phyloP scores from a whole-genome alignment of 1,140 invertebrate species.

The Lepidotrigona ventralis region DNA sequence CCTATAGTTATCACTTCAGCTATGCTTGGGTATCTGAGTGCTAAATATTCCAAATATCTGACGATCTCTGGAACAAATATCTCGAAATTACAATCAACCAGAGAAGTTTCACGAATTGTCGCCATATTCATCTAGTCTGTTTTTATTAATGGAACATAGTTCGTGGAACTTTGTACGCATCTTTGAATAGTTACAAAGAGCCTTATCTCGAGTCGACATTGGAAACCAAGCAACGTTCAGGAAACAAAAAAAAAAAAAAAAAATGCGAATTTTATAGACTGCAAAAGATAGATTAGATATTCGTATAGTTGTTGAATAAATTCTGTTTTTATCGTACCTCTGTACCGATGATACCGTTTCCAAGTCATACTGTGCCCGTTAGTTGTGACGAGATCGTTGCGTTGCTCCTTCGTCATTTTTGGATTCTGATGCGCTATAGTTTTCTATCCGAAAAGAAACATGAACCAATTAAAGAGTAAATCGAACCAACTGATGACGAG shows the following conservation, averaged over 20 bases:
- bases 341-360: slow-evolving; percentile 87
- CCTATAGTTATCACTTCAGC: slow-evolving; percentile 87
- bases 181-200: too few species aligned
- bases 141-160: too few species aligned
- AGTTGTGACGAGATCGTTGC: slow-evolving; percentile 79
- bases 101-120: too few species aligned
- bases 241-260: too few species aligned
- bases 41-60: slow-evolving; percentile 88
- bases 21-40: slow-evolving; percentile 85
- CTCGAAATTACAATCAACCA: too few species aligned
- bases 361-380: slow-evolving; percentile 89
- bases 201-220: too few species aligned
- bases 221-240: too few species aligned
- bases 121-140: too few species aligned
- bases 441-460: slow-evolving; percentile 77
- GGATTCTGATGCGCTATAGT: slow-evolving; percentile 85
- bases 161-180: too few species aligned
- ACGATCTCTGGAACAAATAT: slow-evolving; percentile 82
- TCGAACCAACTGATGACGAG: not conserved
- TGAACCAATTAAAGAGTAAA: not conserved
- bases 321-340: slow-evolving; percentile 69
- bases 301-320: not conserved
- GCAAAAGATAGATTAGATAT: too few species aligned
- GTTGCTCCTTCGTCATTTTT: slow-evolving; percentile 82
- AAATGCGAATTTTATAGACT: too few species aligned